Evolutionary conservation across 2,797 vertebrate species (phyloP).

Genomic region (Melopsittacus undulatus): DNA sequence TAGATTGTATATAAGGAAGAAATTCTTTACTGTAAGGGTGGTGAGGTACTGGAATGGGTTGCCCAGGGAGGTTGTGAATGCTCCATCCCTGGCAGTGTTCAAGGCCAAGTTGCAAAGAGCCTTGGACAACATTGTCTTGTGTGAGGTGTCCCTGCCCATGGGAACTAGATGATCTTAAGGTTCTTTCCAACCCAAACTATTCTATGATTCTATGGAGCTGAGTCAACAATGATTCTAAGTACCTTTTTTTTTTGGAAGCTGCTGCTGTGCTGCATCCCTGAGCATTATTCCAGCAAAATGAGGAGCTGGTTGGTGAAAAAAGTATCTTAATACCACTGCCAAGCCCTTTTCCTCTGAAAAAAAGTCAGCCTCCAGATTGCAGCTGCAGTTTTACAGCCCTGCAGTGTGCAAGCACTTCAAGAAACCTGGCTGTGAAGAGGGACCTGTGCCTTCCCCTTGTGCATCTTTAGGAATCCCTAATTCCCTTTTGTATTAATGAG

Average conservation of each 20-base stretch:
- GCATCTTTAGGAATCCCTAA: not conserved
- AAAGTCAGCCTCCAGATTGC: not conserved
- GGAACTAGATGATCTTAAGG: no score
- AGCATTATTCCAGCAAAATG: not conserved
- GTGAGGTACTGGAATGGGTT: no score
- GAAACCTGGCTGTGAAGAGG: not conserved
- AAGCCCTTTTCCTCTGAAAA: not conserved
- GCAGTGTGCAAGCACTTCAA: not conserved
- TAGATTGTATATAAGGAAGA: no score
- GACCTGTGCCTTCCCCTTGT: not conserved
- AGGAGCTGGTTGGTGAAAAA: not conserved
- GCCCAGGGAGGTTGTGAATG: no score
- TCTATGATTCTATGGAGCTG: not conserved
- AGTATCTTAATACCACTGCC: not conserved
- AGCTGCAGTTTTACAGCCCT: not conserved
- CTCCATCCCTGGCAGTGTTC: no score
- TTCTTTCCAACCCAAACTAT: not conserved
- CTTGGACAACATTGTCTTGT: no score
- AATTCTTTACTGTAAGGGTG: no score
- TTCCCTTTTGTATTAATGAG: conserved; percentile 14
- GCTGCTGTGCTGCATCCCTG: not conserved
- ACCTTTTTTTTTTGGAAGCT: not conserved
- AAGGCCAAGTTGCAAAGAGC: no score
- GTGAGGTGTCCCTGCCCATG: no score
- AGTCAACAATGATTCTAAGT: not conserved